Evolutionary conservation across 2,888 invertebrate genomes (phyloP), one percentile per base, ranked within the genome.

Genomic region (Antheraea assamensis): DNA sequence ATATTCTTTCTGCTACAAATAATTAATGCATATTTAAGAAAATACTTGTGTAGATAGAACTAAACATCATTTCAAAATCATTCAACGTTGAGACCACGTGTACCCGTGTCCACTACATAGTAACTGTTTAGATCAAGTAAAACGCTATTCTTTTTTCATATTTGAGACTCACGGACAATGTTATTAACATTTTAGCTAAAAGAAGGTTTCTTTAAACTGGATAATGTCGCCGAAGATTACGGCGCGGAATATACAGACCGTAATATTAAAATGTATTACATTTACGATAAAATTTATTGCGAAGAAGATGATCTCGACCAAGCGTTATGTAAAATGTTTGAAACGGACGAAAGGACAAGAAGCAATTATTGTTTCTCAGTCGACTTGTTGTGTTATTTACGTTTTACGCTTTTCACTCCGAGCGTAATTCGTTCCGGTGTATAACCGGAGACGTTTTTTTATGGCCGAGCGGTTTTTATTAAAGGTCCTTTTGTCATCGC

Each of bases 231-330:
- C 77, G 80, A 82, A 83, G 82, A 81, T 85, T 79, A 81, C 73
- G 75, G 73, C 72, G 72, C 74, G 73, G 83, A 78, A n/a, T 72
- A 77, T 73, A 78, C 24, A 78, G 77, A 75, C 81, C 79, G 82
- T 83, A 78, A 83, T 86, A 86, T 86, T 82, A 82, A 84, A 85
- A 84, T 83, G 83, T 85, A 84, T 83, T 58, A 79, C 75, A 64
- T 35, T 68, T 68, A n/a, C 3, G 35, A 76, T 71, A 77, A 79
- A 85, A 85, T 85, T 85, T 86, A 86, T 86, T 75, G 80, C 75
- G 76, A 52, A 74, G 77, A 79, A 42, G 42, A 42, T 79, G 42
- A 42, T 79, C 81, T 78, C 76, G 78, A 72, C 76, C 76, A 81
- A 81, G 68, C 68, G 68, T 68, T 68, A 68, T 68, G 68, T 68